Evolutionary conservation across 2,113 vertebrate genomes (phyloP).

Genomic region (Thunnus maccoyii): DNA sequence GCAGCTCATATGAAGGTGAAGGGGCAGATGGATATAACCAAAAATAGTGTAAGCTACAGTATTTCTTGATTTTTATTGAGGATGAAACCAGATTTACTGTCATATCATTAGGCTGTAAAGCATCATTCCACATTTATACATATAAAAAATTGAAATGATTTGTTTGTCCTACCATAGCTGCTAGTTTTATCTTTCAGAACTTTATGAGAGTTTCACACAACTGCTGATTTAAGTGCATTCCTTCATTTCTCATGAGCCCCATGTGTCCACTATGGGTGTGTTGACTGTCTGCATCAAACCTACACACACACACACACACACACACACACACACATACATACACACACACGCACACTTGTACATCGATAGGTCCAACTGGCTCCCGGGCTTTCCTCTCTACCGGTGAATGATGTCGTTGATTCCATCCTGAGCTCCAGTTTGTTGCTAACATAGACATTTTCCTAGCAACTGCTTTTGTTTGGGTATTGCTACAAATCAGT

Average conservation of each 20-base stretch:
- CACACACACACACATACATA: constrained; percentile 20
- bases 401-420: constrained; percentile 56
- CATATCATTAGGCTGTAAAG: constrained; percentile 7
- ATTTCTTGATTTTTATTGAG: constrained; percentile 29
- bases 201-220: constrained; percentile 23
- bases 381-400: constrained; percentile 38
- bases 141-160: constrained; percentile 4
- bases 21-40: neutral
- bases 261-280: constrained; percentile 48
- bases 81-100: constrained; percentile 23
- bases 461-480: constrained; percentile 71
- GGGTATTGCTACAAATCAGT: constrained; percentile 32
- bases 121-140: neutral
- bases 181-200: constrained; percentile 3
- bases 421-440: constrained; percentile 45
- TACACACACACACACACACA: constrained; percentile 11
- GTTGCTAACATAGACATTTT: constrained; percentile 43
- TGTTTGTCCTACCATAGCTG: neutral
- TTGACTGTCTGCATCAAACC: constrained; percentile 49
- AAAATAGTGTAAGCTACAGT: constrained; percentile 3
- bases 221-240: constrained; percentile 50
- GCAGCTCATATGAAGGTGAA: constrained; percentile 26
- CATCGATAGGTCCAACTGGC: constrained; percentile 48
- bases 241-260: constrained; percentile 47
- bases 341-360: constrained; percentile 8